A percentile compares a stretch with the other conserved stretches of the same genome.
Conservation (phyloP, 2,888 invertebrate genomes). For the Pemphredon lugubris region DNA sequence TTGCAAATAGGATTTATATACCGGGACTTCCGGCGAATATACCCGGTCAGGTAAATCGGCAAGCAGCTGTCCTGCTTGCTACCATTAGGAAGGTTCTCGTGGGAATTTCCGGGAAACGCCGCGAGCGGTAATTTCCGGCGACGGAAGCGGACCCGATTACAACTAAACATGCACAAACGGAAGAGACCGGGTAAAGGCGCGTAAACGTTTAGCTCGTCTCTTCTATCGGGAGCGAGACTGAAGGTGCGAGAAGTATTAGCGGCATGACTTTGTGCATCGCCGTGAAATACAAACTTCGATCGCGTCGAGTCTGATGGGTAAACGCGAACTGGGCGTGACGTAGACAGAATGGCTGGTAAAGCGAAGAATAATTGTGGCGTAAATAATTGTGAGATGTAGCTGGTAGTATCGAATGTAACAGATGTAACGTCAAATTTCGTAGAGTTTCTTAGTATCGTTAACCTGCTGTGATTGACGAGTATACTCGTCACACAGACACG, state of each 20-base stretch:
- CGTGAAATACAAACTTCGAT: constrained; percentile 7
- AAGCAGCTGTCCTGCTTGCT: constrained; percentile 57
- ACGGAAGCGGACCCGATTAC: constrained; percentile 70
- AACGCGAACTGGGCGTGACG: too few species aligned
- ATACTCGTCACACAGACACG: too few species aligned
- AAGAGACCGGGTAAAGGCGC: constrained; percentile 18
- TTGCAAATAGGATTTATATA: neutral
- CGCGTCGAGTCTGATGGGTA: too few species aligned
- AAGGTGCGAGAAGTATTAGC: neutral
- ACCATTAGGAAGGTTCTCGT: constrained; percentile 73
- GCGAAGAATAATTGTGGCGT: too few species aligned
- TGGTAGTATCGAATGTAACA: too few species aligned
- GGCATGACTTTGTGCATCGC: neutral
- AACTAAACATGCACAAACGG: constrained; percentile 47
- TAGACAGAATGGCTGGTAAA: too few species aligned
- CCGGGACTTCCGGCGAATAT: neutral
- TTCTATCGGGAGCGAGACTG: neutral
- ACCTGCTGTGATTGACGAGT: too few species aligned
- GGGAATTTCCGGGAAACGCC: constrained; percentile 72
- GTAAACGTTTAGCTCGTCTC: neutral
- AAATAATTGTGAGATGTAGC: too few species aligned
- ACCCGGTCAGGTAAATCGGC: constrained; percentile 5
- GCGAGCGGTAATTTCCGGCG: constrained; percentile 76
- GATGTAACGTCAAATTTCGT: too few species aligned
- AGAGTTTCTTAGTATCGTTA: too few species aligned